Conservation (phyloP, 2,888 invertebrate genomes). For the Hydroisotoma schaefferi region DNA sequence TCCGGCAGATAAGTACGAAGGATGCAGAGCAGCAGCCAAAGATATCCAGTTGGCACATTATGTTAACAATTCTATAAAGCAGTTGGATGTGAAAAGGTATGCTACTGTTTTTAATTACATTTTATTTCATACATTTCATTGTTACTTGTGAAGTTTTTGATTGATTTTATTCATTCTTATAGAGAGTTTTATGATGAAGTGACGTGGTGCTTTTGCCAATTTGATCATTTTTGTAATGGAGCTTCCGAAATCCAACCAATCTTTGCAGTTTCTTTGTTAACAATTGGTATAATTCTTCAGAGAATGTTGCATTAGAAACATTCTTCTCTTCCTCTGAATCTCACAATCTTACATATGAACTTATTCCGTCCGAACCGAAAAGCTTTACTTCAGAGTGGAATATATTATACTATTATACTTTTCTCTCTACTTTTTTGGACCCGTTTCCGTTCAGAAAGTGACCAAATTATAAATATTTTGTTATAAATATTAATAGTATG, state of each 20-base stretch:
- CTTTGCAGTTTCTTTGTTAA: not conserved
- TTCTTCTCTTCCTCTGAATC: too few species aligned
- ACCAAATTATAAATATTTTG: too few species aligned
- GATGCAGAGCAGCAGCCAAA: conserved; percentile 74
- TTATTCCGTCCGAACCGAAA: too few species aligned
- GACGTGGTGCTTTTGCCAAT: conserved; percentile 84
- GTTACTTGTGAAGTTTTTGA: not conserved
- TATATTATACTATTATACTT: too few species aligned
- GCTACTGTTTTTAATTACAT: not conserved
- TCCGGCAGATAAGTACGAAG: conserved; percentile 87
- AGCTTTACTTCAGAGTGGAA: too few species aligned
- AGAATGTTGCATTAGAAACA: too few species aligned
- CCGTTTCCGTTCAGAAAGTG: too few species aligned
- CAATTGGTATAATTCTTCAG: not conserved
- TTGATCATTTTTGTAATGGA: conserved; percentile 81
- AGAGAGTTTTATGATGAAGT: conserved; percentile 77
- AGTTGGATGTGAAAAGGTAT: conserved; percentile 76
- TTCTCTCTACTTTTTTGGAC: too few species aligned
- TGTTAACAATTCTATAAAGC: conserved; percentile 79
- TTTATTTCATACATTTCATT: not conserved
- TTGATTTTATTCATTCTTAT: conserved; percentile 40
- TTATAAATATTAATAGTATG: too few species aligned
- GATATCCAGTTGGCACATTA: conserved; percentile 78
- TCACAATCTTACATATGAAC: too few species aligned
- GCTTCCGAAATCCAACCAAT: conserved; percentile 39